A percentile compares a stretch with the other conserved stretches of the same genome.
Conservation (phyloP, 2,888 invertebrate genomes). For the Latrodectus hesperus region DNA sequence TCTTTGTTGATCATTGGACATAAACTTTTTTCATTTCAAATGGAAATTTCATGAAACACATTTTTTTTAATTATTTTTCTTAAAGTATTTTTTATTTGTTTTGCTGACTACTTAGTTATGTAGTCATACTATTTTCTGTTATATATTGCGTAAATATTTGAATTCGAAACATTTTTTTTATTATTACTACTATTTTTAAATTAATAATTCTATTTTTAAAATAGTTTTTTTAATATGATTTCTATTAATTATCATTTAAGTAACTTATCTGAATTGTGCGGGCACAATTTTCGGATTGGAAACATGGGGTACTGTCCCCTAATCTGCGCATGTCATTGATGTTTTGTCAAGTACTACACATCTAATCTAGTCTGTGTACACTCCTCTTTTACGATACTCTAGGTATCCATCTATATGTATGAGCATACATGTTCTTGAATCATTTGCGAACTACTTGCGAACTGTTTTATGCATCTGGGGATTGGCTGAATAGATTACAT, state of each 20-base stretch:
- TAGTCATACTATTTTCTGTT: too few relatives aligned
- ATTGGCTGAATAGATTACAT: background rate
- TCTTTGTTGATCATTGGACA: constrained; percentile 87
- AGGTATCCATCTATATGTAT: background rate
- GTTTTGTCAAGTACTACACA: constrained; percentile 20
- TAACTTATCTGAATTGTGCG: constrained; percentile 30
- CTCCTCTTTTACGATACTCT: constrained; percentile 21
- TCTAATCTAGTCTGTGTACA: constrained; percentile 61
- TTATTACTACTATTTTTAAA: too few relatives aligned
- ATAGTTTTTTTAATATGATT: too few relatives aligned
- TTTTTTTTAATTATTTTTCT: background rate
- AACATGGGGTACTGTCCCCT: background rate
- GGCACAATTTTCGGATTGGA: constrained; percentile 44
- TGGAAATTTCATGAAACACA: background rate
- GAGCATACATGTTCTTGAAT: constrained; percentile 6
- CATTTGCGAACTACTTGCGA: constrained; percentile 13
- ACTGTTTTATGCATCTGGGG: background rate
- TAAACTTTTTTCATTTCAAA: constrained; percentile 22
- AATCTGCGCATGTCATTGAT: constrained; percentile 30
- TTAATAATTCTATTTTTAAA: too few relatives aligned
- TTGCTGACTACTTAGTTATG: background rate
- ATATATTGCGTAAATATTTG: too few relatives aligned
- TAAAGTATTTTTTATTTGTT: background rate
- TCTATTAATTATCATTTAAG: too few relatives aligned
- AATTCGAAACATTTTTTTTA: too few relatives aligned